Base-by-base conservation (phyloP, 2,797 vertebrate species). In the Scolopax rusticola region DNA sequence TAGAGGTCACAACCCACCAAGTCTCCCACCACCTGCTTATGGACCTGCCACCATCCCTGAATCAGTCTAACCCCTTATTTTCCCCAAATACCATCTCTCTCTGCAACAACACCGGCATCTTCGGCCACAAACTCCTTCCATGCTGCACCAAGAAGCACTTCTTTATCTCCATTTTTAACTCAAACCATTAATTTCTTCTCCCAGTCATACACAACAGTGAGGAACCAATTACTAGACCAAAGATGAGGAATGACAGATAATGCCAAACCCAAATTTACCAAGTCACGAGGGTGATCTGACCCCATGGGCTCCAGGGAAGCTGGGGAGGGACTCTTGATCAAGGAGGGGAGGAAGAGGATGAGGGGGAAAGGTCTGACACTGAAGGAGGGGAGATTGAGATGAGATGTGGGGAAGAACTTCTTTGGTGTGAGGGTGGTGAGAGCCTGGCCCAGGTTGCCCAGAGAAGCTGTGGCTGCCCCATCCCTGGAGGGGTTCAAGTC, bases 71-170 rank as follows among this genome's bases (percentile, higher is more conserved):
- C 32, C 4, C 12, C 5, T 9, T 64, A 50, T 24, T 17, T 13
- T 6, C 16, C 5, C 1, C 7, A n/a, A 10, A 28, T 30, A 12
- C 4, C 33, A 40, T 3, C 50, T 15, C 15, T 15, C 33, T 48
- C 59, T 0, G 0, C 60, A 40, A 10, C 33, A 48, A 28, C 15
- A 2, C 25, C 2, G 0, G 28, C 41, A 74, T 5, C 33, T n/a
- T 19, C 2, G 2, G 41, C 43, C 61, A 36, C 6, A 36, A 50
- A 30, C 3, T 36, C 43, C 57, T 9, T 54, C 48, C 16, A 10
- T 8, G 8, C 9, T 4, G 12, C 0, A 0, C 30, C 36, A 32
- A 53, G 40, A 21, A 53, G n/a, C 8, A 11, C 7, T 71, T 43
- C 10, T 33, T 41, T 9, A 32, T 14, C 57, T 38, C 27, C 27